These are phyloP conservation scores for Melanophora roralis DNA, from an alignment of 2,888 invertebrate genomes.

Conservation along the genomic window DNA sequence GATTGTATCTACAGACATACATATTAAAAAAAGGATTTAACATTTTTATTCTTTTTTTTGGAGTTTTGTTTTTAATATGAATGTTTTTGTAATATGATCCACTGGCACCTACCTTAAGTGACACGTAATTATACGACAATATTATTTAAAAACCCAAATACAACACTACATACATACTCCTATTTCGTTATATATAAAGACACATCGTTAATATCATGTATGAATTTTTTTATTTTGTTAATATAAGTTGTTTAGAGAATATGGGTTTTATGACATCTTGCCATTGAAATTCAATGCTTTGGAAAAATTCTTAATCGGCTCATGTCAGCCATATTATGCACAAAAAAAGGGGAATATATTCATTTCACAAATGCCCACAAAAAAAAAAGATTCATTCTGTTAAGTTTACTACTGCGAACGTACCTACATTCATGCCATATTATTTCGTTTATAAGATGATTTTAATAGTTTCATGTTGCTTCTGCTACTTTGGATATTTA, in stretches of 20 bases:
- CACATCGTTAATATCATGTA: not conserved
- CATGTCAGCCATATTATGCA: slow-evolving; percentile 72
- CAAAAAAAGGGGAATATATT: slow-evolving; percentile 48
- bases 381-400: slow-evolving; percentile 43
- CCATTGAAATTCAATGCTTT: slow-evolving; percentile 72
- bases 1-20: slow-evolving; percentile 66
- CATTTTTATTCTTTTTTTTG: slow-evolving; percentile 4
- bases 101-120: slow-evolving; percentile 75
- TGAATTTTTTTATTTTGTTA: not conserved
- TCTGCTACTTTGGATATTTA: slow-evolving; percentile 29
- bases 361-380: slow-evolving; percentile 24
- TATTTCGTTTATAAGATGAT: slow-evolving; percentile 27
- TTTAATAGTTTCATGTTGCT: slow-evolving; percentile 51
- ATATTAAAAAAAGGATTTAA: slow-evolving; percentile 47
- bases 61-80: slow-evolving; percentile 51
- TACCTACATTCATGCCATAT: slow-evolving; percentile 25
- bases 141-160: slow-evolving; percentile 20
- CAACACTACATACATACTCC: not conserved
- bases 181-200: not conserved
- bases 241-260: not conserved
- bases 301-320: slow-evolving; percentile 75
- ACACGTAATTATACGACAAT: slow-evolving; percentile 72
- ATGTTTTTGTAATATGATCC: slow-evolving; percentile 63
- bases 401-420: not conserved
- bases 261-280: slow-evolving; percentile 61